Evolutionary conservation across 2,113 vertebrate species (phyloP), one percentile per base, ranked within the genome.

Genomic region (Gobiocypris rarus): DNA sequence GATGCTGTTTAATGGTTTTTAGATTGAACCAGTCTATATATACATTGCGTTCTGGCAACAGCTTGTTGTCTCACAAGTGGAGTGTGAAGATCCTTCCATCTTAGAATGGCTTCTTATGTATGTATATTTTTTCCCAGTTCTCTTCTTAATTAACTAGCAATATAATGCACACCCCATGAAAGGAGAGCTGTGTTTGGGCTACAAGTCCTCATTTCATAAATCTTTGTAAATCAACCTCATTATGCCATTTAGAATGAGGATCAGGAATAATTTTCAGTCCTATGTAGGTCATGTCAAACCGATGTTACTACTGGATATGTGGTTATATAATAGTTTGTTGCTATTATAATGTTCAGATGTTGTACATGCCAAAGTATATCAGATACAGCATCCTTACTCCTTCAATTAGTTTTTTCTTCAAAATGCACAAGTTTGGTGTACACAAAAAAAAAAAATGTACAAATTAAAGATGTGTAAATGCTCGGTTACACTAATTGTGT

Each of bases 301-400:
- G 15, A 38, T 76, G 75, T 58, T 76, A 38, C 31, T 56, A 76
- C 50, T 41, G 28, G 75, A 11, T 38, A n/a, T 76, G 75, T 58
- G 52, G 22, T 76, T 76, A 58, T 76, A 58, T 58, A 56, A 76
- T 38, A 76, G 52, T 76, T 38, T 76, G 73, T 58, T 56, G 75
- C 75, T 76, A n/a, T 76, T 76, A 76, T 13, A 76, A 56, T 54
- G 50, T 76, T 76, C 75, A 8, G 17, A 76, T 54, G 75, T 76
- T 58, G 52, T 76, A 76, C 45, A 86, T 81, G 82, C 82, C 85
- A 86, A 86, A 86, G 85, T 80, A 56, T 78, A 75, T 74, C 71
- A 79, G 52, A 45, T 56, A 38, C 43, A 28, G 15, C 48, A 43
- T 70, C 28, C 14, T 31, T 65, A 52, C 24, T 77, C 71, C 31